Conservation (phyloP, 2,797 vertebrate genomes). For the Salmo trutta region DNA sequence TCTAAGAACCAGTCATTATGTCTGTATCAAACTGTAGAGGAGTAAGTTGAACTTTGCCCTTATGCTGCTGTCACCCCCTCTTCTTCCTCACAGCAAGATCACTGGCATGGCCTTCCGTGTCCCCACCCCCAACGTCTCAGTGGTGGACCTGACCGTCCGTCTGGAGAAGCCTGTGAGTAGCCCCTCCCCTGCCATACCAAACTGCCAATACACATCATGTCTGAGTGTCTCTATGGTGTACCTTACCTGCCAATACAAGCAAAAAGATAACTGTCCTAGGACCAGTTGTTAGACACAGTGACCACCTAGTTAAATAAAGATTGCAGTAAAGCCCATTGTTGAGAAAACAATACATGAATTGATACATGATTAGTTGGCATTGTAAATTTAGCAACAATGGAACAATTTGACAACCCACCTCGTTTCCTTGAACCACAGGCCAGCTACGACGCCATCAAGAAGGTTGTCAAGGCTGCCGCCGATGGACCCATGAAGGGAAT, state of each 20-base stretch:
- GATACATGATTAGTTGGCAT: not conserved
- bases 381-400: too few species aligned
- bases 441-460: slow-evolving; percentile 95
- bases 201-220: not conserved
- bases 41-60: not conserved
- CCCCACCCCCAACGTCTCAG: slow-evolving; percentile 95
- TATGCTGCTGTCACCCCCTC: not conserved
- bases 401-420: not conserved
- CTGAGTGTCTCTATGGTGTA: not conserved
- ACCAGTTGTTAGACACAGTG: too few species aligned
- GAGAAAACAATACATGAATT: too few species aligned
- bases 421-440: slow-evolving; percentile 72
- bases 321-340: too few species aligned
- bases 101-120: slow-evolving; percentile 99
- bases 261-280: not conserved
- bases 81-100: slow-evolving; percentile 80
- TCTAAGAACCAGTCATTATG: not conserved
- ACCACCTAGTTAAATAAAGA: too few species aligned
- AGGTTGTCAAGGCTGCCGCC: slow-evolving; percentile 88
- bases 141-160: slow-evolving; percentile 94
- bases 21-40: not conserved
- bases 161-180: slow-evolving; percentile 90
- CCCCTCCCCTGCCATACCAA: not conserved
- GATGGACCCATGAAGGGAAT: slow-evolving; percentile 92
- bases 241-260: not conserved